phyloP scores from a whole-genome alignment of 2,888 invertebrate genomes.

The Pachydiplax longipennis region DNA sequence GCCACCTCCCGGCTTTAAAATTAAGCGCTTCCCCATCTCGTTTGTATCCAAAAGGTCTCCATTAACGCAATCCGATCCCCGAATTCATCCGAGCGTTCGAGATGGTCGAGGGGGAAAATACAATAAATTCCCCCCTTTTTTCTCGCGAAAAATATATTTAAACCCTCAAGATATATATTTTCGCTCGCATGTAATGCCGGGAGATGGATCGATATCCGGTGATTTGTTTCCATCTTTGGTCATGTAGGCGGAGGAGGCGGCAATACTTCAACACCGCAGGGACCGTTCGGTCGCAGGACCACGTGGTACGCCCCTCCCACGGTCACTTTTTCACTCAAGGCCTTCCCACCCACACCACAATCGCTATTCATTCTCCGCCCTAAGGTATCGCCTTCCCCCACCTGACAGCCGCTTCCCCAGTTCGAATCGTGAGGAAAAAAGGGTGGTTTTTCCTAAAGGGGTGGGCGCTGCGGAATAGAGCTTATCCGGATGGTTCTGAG shows the following conservation, averaged over 20 bases:
- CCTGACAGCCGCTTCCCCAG: not conserved
- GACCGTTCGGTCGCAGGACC: not conserved
- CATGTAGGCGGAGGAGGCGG: not conserved
- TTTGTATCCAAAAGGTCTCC: not conserved
- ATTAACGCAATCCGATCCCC: not conserved
- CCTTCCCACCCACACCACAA: not conserved
- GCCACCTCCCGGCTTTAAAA: not conserved
- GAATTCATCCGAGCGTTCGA: not conserved
- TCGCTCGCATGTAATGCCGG: not conserved
- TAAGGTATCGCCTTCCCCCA: not conserved
- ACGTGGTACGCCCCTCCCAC: not conserved
- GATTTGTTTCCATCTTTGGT: not conserved
- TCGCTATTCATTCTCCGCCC: not conserved
- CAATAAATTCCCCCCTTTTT: not conserved
- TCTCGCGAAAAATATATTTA: not conserved
- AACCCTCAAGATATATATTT: not conserved
- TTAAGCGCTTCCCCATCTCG: not conserved
- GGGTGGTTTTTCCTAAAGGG: not conserved
- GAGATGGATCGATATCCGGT: not conserved
- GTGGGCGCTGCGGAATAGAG: not conserved
- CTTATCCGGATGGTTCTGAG: conserved; percentile 14
- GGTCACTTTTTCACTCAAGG: not conserved
- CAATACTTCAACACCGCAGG: not conserved
- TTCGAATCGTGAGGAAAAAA: not conserved
- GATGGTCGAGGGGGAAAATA: not conserved